Conservation (phyloP, 2,113 vertebrate genomes). For the Pterocles burchelli region DNA sequence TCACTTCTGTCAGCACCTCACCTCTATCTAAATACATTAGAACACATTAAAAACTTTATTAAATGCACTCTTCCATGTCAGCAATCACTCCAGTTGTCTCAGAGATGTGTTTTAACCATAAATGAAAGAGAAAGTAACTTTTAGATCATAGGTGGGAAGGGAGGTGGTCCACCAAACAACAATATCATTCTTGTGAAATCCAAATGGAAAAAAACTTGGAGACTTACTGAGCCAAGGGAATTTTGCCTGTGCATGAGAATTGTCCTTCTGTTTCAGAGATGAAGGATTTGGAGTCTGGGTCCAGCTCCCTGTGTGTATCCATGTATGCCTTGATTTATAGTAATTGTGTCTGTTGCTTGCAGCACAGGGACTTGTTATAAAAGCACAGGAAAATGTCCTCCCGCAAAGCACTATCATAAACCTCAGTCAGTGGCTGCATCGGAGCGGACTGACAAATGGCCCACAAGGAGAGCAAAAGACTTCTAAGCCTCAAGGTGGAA, state of each 20-base stretch:
- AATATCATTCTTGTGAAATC: not conserved
- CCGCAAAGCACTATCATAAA: not conserved
- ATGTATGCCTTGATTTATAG: slow-evolving; percentile 6
- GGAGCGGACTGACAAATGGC: not conserved
- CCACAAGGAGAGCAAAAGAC: not conserved
- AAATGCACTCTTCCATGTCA: not conserved
- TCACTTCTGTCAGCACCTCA: not conserved
- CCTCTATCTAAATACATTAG: not conserved
- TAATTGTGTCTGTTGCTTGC: not conserved
- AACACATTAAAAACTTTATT: not conserved
- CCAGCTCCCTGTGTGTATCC: not conserved
- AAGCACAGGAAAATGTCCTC: not conserved
- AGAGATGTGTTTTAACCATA: not conserved
- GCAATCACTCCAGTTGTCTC: not conserved
- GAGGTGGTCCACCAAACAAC: not conserved
- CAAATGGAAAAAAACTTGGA: not conserved
- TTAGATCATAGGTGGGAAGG: not conserved
- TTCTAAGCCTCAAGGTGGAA: not conserved
- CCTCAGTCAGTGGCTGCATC: not conserved
- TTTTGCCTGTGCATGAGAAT: not conserved
- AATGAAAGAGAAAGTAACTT: not conserved
- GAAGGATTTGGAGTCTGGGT: not conserved
- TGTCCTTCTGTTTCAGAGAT: not conserved
- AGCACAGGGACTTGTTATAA: slow-evolving; percentile 1
- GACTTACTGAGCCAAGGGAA: not conserved